These are phyloP conservation scores for Mimumesa dahlbomi DNA, from an alignment of 2,888 invertebrate species.

Conservation along the genomic window DNA sequence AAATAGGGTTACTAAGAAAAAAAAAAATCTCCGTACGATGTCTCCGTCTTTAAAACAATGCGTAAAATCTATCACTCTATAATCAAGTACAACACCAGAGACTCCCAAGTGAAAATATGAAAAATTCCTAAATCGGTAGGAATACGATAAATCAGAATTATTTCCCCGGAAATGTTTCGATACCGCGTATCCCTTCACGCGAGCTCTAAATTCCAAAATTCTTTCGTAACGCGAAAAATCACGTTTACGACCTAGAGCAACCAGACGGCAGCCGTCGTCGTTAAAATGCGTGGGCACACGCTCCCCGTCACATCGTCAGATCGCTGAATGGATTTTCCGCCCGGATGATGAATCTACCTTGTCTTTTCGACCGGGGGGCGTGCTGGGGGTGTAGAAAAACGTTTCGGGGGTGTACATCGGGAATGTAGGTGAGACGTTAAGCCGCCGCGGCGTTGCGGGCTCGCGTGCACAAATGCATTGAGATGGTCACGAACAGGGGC, in stretches of 20 bases:
- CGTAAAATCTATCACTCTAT: no score
- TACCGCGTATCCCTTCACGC: no score
- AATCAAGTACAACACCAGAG: neutral
- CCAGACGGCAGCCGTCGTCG: conserved; percentile 27
- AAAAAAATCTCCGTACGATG: no score
- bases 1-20: conserved; percentile 61
- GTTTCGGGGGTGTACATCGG: conserved; percentile 7
- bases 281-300: conserved; percentile 70
- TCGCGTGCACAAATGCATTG: conserved; percentile 74
- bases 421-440: conserved; percentile 73
- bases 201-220: no score
- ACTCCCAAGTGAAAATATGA: no score
- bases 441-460: conserved; percentile 71
- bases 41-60: no score
- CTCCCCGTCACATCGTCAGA: conserved; percentile 49
- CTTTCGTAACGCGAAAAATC: conserved; percentile 4
- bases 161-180: no score
- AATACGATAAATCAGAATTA: no score
- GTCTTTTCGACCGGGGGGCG: conserved; percentile 53
- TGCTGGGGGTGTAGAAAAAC: conserved; percentile 37
- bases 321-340: conserved; percentile 59
- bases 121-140: no score
- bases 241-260: conserved; percentile 59
- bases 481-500: conserved; percentile 74
- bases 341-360: conserved; percentile 65